Evolutionary conservation across 2,888 invertebrate genomes (phyloP).

Genomic region (Apodemia mormo): DNA sequence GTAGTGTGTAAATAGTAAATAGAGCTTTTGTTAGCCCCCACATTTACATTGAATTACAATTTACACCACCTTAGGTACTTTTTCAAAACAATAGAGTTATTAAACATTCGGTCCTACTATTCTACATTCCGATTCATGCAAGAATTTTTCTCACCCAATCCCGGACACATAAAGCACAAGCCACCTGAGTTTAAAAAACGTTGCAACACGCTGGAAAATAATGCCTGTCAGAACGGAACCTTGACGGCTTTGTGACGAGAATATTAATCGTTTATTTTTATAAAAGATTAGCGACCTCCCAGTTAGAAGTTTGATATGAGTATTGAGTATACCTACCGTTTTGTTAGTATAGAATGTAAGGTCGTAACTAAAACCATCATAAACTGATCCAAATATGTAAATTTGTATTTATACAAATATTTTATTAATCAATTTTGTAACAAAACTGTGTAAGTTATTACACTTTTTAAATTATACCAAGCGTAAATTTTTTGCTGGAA

Average conservation of each 20-base stretch:
- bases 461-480: too few species aligned
- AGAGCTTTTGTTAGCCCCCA: too few species aligned
- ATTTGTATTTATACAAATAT: too few species aligned
- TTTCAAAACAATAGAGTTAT: conserved; percentile 6
- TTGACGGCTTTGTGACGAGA: conserved; percentile 33
- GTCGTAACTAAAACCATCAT: neutral
- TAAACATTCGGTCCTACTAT: conserved; percentile 7
- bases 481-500: too few species aligned
- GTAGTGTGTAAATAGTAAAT: too few species aligned
- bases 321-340: neutral
- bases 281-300: conserved; percentile 12
- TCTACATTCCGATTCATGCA: conserved; percentile 30
- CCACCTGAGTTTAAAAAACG: conserved; percentile 48
- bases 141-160: conserved; percentile 49
- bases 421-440: too few species aligned
- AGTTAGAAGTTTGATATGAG: neutral
- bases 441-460: too few species aligned
- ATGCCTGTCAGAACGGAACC: conserved; percentile 39
- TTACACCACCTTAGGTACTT: neutral
- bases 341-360: neutral
- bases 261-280: conserved; percentile 31
- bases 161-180: conserved; percentile 57
- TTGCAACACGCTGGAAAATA: conserved; percentile 37
- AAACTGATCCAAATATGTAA: too few species aligned
- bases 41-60: too few species aligned